phyloP scores from a whole-genome alignment of 2,113 vertebrate species.

The Potamarius usumacintae region DNA sequence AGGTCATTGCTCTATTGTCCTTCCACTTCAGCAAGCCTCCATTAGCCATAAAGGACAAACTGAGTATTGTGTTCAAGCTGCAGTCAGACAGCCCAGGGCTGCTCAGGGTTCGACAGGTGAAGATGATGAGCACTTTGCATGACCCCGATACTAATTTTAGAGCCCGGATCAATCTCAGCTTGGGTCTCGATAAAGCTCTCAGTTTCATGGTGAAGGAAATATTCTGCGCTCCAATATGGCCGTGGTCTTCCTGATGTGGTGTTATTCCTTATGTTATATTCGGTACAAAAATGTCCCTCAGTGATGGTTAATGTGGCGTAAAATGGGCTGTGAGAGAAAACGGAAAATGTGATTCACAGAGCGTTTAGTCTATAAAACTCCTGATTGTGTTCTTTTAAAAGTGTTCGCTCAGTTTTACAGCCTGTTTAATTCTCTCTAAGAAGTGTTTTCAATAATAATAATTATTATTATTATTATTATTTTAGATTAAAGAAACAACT shows the following conservation, averaged over 20 bases:
- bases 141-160: conserved; percentile 20
- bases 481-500: background rate
- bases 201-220: background rate
- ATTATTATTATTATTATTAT: background rate
- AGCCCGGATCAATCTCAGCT: background rate
- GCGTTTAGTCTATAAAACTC: background rate
- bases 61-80: conserved; percentile 12
- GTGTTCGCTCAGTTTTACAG: background rate
- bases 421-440: background rate
- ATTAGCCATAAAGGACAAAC: conserved; percentile 19
- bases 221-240: conserved; percentile 16
- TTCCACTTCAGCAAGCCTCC: conserved; percentile 33
- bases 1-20: conserved; percentile 35
- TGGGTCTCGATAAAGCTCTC: background rate
- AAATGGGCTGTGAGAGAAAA: conserved; percentile 35
- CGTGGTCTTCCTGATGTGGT: conserved; percentile 32
- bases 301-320: conserved; percentile 44
- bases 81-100: conserved; percentile 31
- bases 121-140: conserved; percentile 24
- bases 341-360: conserved; percentile 53
- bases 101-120: conserved; percentile 36
- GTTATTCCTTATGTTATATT: conserved; percentile 52
- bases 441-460: background rate
- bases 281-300: conserved; percentile 58
- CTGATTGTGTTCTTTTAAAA: background rate